Percentiles rank a stretch among this genome's conserved stretches.
Conservation (phyloP, 2,113 vertebrate species). For the Sprattus sprattus region DNA sequence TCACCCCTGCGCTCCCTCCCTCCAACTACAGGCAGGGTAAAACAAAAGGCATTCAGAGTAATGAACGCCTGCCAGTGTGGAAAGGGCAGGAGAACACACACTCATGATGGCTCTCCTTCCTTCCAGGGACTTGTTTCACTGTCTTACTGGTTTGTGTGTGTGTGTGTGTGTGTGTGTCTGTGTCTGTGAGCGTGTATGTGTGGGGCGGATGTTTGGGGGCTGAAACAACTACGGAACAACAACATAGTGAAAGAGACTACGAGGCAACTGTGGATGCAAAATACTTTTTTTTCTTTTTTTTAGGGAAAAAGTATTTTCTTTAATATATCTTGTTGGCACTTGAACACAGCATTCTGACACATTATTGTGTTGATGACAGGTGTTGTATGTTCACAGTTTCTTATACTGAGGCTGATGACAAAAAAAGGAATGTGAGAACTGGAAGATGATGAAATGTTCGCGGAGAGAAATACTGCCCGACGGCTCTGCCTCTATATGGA, state of each 20-base stretch:
- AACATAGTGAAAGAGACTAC: not conserved
- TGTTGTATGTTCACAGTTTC: conserved; percentile 54
- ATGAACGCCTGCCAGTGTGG: conserved; percentile 43
- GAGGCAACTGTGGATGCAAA: not conserved
- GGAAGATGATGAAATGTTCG: conserved; percentile 42
- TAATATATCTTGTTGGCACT: conserved; percentile 45
- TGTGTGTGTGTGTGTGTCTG: not conserved
- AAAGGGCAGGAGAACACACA: conserved; percentile 50
- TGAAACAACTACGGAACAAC: not conserved
- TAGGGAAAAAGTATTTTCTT: not conserved
- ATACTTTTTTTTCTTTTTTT: not conserved
- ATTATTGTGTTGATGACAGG: conserved; percentile 41
- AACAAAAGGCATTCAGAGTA: conserved; percentile 47
- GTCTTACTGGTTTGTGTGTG: conserved; percentile 50
- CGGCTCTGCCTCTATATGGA: not conserved
- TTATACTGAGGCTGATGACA: conserved; percentile 42
- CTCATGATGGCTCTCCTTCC: conserved; percentile 36
- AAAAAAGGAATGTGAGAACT: conserved; percentile 36
- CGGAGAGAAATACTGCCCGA: conserved; percentile 22
- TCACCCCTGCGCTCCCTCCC: conserved; percentile 24
- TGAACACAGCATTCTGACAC: conserved; percentile 50
- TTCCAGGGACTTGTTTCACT: conserved; percentile 42
- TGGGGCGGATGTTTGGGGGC: not conserved
- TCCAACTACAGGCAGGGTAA: conserved; percentile 42
- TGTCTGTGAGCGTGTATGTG: not conserved